Conservation (phyloP, 2,113 vertebrate species). For the Verasper variegatus region DNA sequence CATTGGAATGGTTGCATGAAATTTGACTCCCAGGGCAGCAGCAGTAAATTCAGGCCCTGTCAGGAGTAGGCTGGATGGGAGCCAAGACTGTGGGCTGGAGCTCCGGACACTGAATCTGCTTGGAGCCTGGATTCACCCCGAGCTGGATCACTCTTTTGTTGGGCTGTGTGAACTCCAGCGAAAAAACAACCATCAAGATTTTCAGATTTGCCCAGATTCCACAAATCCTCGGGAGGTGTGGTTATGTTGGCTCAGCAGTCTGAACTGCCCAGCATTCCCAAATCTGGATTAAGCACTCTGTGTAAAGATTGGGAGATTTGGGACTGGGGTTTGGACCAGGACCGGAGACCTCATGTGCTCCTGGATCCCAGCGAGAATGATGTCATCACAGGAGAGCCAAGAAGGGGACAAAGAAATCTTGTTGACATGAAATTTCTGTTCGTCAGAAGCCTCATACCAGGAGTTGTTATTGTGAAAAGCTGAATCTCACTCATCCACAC, state of each 20-base stretch:
- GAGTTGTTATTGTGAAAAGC: constrained; percentile 49
- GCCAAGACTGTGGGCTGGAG: constrained; percentile 57
- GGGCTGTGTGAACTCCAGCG: constrained; percentile 16
- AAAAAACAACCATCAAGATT: constrained; percentile 62
- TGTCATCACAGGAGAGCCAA: constrained; percentile 61
- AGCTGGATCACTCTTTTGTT: constrained; percentile 35
- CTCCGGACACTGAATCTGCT: constrained; percentile 45
- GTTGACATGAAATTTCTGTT: constrained; percentile 55
- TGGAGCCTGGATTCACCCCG: constrained; percentile 48
- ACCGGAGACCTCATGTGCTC: constrained; percentile 68
- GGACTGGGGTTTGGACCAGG: constrained; percentile 52
- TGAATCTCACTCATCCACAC: constrained; percentile 43
- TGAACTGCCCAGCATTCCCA: constrained; percentile 67
- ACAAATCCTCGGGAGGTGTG: constrained; percentile 70
- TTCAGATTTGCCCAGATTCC: constrained; percentile 70
- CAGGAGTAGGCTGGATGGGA: constrained; percentile 56
- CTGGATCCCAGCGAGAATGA: constrained; percentile 67
- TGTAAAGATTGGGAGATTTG: constrained; percentile 69
- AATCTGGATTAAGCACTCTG: constrained; percentile 78
- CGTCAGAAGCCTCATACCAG: constrained; percentile 44
- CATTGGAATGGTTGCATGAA: constrained; percentile 88
- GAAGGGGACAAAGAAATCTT: constrained; percentile 72
- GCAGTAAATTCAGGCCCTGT: constrained; percentile 75
- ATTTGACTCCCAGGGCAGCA: constrained; percentile 76
- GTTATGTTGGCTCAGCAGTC: constrained; percentile 74